phyloP scores from a whole-genome alignment of 2,113 vertebrate genomes.

The Mohoua ochrocephala region DNA sequence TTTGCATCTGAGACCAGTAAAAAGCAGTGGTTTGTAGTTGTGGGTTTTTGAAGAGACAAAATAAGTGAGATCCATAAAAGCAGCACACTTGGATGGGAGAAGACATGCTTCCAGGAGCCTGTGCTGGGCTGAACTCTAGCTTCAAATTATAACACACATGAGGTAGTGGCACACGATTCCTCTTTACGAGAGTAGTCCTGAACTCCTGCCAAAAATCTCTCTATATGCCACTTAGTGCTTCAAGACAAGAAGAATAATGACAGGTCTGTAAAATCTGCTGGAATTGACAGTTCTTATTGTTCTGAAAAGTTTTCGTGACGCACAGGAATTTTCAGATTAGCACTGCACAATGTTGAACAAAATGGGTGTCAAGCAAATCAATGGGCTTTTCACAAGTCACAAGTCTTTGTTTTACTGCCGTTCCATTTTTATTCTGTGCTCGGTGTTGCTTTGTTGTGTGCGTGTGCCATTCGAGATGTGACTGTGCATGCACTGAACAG shows the following conservation, averaged over 20 bases:
- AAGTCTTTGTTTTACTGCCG: not conserved
- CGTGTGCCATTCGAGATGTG: not conserved
- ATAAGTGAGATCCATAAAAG: not conserved
- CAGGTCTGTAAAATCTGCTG: constrained; percentile 50
- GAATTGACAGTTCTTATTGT: constrained; percentile 61
- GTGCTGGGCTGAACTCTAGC: not conserved
- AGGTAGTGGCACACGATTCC: not conserved
- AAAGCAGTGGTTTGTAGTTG: not conserved
- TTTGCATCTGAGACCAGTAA: not conserved
- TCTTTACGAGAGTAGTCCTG: not conserved
- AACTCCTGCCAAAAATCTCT: constrained; percentile 39
- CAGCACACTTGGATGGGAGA: not conserved
- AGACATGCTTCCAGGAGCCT: not conserved
- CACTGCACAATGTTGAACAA: constrained; percentile 13
- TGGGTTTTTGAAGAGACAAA: not conserved
- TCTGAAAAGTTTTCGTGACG: constrained; percentile 42
- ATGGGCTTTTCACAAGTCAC: constrained; percentile 1
- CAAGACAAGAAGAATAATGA: constrained; percentile 62
- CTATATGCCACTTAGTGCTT: constrained; percentile 1
- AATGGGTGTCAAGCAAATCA: constrained; percentile 49
- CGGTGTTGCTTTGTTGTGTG: not conserved
- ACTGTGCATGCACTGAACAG: not conserved
- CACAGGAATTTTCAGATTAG: constrained; percentile 45
- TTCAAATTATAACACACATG: not conserved
- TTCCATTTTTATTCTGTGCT: not conserved